Base-by-base conservation (phyloP, 2,797 vertebrate species). In the Cetoscarus ocellatus region DNA sequence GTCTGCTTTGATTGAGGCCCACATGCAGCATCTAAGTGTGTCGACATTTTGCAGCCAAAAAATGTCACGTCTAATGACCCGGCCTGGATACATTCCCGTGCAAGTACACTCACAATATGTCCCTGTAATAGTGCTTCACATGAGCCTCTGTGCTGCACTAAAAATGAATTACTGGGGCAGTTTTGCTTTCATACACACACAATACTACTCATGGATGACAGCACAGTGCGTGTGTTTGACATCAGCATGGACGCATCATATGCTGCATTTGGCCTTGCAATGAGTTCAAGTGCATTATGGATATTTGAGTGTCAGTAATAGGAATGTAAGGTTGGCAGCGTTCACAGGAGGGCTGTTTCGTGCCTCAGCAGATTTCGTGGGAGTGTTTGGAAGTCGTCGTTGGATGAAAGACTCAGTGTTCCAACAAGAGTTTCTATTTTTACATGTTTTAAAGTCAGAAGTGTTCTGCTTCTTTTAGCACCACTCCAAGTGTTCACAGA, bases 141-240 rank as follows among this genome's bases (percentile, higher is more conserved):
- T 0, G 43, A 18, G 40, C 48, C 55, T 61, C n/a, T 19, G 35
- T 36, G 48, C 17, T 1, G 59, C 72, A 40, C 52, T 67, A 71
- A 75, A 83, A 74, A 50, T 60, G 34, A 61, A 70, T 59, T 52
- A 80, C 55, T 27, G 57, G 39, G 61, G 51, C 61, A 64, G 17
- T 72, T 70, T 50, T 48, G 53, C 73, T 66, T 51, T 17, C 18
- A 13, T 63, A 56, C 65, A 53, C 18, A 14, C 12, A 44, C 58
- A 67, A 1, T 17, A 40, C 40, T 11, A 7, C 59, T 61, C 51
- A 45, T 1, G 56, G 62, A 42, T 63, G 73, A 68, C 40, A 45
- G 61, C 35, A 70, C 18, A 56, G 55, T 15, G 14, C 18, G 10
- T 18, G 8, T 17, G 44, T 43, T 54, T 57, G 53, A 61, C 57